Percentiles rank a stretch among this genome's conserved stretches.
Evolutionary conservation across 1,140 invertebrate genomes (phyloP).

Genomic region (Ips typographus): DNA sequence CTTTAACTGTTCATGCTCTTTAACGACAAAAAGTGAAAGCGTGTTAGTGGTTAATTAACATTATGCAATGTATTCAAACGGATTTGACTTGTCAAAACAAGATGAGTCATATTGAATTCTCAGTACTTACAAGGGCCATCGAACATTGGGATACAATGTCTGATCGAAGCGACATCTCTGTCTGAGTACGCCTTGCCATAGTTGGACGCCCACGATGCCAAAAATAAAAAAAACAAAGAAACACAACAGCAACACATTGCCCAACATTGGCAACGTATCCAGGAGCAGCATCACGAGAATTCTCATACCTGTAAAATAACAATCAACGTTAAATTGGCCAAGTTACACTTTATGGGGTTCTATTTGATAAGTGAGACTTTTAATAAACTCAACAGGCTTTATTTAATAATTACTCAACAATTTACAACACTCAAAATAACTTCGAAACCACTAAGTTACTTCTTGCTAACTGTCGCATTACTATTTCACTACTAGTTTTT

Average conservation of each 20-base stretch:
- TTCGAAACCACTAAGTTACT: no score
- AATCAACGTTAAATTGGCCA: not conserved
- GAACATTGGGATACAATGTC: constrained; percentile 58
- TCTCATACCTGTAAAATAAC: constrained; percentile 81
- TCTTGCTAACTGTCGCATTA: no score
- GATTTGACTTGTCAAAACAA: no score
- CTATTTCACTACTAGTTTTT: no score
- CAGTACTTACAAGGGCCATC: constrained; percentile 69
- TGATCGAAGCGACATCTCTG: constrained; percentile 85
- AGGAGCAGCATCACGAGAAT: constrained; percentile 98
- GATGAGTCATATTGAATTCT: not conserved
- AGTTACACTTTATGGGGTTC: no score
- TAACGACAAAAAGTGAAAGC: no score
- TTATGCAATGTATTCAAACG: not conserved
- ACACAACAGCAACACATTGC: constrained; percentile 96
- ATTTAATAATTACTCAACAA: no score
- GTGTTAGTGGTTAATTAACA: not conserved
- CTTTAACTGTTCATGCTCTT: no score
- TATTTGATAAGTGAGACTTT: no score
- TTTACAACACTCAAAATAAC: no score
- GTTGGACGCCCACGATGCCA: constrained; percentile 98
- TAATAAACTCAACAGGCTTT: no score
- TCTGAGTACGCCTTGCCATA: constrained; percentile 96
- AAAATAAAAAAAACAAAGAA: constrained; percentile 99
- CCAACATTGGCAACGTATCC: constrained; percentile 98